These are phyloP conservation scores for Conus ventricosus DNA, from an alignment of 1,140 invertebrate species.

Conservation along the genomic window DNA sequence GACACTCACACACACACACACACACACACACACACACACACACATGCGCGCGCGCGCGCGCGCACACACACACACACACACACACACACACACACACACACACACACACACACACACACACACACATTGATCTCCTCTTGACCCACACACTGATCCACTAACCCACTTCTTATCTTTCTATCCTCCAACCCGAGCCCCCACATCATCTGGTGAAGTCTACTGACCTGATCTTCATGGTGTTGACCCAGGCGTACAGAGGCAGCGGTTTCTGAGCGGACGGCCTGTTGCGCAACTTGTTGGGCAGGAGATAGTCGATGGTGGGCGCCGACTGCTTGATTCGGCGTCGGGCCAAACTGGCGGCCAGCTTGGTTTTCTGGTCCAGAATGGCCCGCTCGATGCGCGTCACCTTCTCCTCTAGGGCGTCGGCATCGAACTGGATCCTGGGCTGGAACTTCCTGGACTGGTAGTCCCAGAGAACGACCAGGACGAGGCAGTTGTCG, in stretches of 20 bases:
- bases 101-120: constrained; percentile 17
- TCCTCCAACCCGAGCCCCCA: neutral
- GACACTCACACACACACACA: constrained; percentile 32
- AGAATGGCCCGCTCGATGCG: constrained; percentile 59
- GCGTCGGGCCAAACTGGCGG: constrained; percentile 59
- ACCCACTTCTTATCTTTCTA: neutral
- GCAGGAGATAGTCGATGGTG: constrained; percentile 60
- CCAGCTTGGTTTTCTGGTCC: constrained; percentile 55
- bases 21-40: constrained; percentile 23
- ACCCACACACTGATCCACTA: neutral
- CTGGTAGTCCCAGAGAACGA: constrained; percentile 67
- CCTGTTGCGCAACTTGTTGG: constrained; percentile 59
- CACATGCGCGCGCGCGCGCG: neutral
- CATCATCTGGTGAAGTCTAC: neutral
- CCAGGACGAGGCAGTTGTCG: constrained; percentile 57
- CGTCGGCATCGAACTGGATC: constrained; percentile 47
- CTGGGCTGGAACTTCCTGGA: constrained; percentile 64
- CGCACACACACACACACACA: constrained; percentile 14
- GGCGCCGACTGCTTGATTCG: constrained; percentile 61
- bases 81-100: neutral
- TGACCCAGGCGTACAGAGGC: constrained; percentile 68
- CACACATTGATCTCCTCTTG: neutral
- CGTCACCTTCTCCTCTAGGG: constrained; percentile 33
- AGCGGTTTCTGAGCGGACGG: constrained; percentile 53
- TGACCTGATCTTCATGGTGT: constrained; percentile 65